These are phyloP conservation scores for Lerista edwardsae DNA, from an alignment of 2,797 vertebrate genomes.

Conservation along the genomic window DNA sequence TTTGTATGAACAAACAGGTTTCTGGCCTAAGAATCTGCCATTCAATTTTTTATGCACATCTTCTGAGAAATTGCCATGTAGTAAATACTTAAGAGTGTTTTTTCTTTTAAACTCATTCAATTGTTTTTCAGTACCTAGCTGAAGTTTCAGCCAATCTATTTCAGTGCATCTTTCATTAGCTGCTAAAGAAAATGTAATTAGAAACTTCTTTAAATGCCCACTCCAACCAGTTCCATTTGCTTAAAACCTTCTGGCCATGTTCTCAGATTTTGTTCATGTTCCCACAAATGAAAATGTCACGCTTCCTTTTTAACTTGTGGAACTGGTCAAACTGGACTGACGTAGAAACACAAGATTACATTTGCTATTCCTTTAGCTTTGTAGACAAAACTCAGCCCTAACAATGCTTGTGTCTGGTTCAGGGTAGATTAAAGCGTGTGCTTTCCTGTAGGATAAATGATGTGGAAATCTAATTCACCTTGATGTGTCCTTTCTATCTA, in stretches of 20 bases:
- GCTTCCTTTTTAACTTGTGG: conserved; percentile 60
- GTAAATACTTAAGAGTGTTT: too few species aligned
- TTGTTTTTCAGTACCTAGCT: conserved; percentile 2
- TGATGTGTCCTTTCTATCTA: conserved; percentile 83
- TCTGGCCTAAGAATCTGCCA: too few species aligned
- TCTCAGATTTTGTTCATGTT: conserved; percentile 52
- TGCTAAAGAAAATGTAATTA: conserved; percentile 5
- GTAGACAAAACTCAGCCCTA: conserved; percentile 71
- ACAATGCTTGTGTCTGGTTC: conserved; percentile 70
- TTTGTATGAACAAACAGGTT: neutral
- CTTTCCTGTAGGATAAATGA: conserved; percentile 81
- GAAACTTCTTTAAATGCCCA: conserved; percentile 15
- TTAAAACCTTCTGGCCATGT: conserved; percentile 61
- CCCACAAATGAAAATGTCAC: conserved; percentile 65
- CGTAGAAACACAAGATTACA: conserved; percentile 59
- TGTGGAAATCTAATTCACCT: conserved; percentile 91
- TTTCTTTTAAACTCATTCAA: neutral
- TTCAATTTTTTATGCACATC: too few species aligned
- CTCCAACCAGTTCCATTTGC: conserved; percentile 46
- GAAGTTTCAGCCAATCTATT: conserved; percentile 27
- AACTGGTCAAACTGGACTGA: conserved; percentile 74
- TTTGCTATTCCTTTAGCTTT: conserved; percentile 64
- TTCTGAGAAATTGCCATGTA: too few species aligned
- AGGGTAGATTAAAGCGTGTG: conserved; percentile 78
- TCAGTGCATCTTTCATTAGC: neutral